phyloP scores from a whole-genome alignment of 2,797 vertebrate species.

The Pseudotriccus pelzelni region DNA sequence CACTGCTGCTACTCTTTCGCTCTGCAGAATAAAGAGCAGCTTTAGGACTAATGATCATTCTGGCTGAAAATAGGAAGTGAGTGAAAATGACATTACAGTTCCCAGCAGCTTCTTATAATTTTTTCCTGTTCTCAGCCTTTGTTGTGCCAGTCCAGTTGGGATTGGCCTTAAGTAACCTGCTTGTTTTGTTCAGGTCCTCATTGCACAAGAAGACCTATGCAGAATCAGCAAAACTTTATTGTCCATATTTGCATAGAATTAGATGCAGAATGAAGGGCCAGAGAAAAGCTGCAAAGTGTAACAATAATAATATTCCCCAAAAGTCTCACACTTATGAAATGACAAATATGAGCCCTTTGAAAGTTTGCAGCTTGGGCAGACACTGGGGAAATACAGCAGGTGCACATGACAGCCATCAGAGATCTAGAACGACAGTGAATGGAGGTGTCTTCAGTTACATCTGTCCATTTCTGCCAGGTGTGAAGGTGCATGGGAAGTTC shows the following conservation, averaged over 20 bases:
- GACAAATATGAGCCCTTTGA: background rate
- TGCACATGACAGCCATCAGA: background rate
- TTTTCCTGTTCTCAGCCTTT: background rate
- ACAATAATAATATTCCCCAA: background rate
- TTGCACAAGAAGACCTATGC: background rate
- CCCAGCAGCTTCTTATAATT: background rate
- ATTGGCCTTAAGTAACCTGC: background rate
- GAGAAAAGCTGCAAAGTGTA: background rate
- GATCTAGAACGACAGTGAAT: background rate
- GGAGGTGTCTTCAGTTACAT: background rate
- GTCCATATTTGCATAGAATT: background rate
- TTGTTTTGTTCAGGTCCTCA: background rate
- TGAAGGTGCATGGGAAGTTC: background rate
- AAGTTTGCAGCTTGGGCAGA: background rate
- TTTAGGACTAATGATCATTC: background rate
- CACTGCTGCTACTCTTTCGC: background rate
- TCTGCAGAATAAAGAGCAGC: background rate
- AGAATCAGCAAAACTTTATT: background rate
- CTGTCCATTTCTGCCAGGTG: background rate
- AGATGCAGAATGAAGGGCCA: background rate
- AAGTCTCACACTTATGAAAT: background rate
- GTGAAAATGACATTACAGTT: background rate
- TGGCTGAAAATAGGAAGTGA: background rate
- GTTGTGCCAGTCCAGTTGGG: background rate
- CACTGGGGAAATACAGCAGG: background rate